Percentiles rank a stretch among this genome's conserved stretches.
Conservation (phyloP, 2,113 vertebrate genomes). For the Sula dactylatra region DNA sequence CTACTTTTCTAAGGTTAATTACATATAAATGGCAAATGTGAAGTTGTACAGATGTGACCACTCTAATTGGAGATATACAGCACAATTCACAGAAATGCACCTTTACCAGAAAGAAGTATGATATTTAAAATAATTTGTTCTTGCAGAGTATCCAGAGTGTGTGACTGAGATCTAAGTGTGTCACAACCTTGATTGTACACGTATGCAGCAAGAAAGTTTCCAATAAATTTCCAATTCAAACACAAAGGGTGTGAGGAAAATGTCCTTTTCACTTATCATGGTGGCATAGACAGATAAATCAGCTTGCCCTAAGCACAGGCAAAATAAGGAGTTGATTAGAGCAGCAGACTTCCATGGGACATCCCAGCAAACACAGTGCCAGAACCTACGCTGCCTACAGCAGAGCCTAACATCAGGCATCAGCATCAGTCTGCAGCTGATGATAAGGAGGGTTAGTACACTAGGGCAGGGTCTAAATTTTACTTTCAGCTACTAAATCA, state of each 20-base stretch:
- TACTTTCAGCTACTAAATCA: not conserved
- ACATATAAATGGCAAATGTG: not conserved
- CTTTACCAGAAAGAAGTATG: not conserved
- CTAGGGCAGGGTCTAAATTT: not conserved
- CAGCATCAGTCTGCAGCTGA: not conserved
- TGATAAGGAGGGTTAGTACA: not conserved
- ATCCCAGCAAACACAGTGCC: not conserved
- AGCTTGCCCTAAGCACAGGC: not conserved
- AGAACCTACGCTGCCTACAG: not conserved
- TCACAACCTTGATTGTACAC: not conserved
- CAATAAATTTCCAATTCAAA: not conserved
- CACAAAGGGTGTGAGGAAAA: not conserved
- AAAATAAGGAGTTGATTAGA: not conserved
- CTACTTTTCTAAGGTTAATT: slow-evolving; percentile 5
- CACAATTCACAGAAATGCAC: not conserved
- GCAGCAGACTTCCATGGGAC: not conserved
- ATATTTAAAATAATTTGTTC: not conserved
- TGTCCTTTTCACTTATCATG: not conserved
- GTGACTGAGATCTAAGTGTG: not conserved
- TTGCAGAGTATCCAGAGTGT: not conserved
- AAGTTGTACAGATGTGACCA: not conserved
- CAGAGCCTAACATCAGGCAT: not conserved
- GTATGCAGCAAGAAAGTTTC: not conserved
- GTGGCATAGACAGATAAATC: not conserved
- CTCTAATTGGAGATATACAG: not conserved